Conservation (phyloP, 2,113 vertebrate genomes). For the Stomatorhinus ivindoensis region DNA sequence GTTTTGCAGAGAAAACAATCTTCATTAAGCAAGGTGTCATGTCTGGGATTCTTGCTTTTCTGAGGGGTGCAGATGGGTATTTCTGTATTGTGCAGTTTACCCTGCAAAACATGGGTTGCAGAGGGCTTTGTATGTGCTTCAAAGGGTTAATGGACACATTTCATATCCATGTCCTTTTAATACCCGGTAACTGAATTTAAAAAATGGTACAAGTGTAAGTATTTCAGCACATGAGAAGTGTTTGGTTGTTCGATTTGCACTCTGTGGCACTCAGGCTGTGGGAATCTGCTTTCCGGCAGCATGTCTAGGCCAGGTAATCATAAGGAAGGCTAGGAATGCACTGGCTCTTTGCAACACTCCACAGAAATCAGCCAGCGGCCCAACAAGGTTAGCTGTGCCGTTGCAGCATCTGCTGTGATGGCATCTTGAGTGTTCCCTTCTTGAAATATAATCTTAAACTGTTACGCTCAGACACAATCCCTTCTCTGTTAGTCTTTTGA, state of each 20-base stretch:
- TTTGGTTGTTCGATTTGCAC: neutral
- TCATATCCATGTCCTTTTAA: constrained; percentile 4
- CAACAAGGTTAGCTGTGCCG: neutral
- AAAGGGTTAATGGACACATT: constrained; percentile 59
- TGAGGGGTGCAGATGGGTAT: constrained; percentile 39
- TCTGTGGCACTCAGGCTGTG: constrained; percentile 18
- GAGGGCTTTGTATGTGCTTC: constrained; percentile 51
- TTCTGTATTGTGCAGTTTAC: constrained; percentile 20
- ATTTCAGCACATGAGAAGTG: neutral
- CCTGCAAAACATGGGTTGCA: constrained; percentile 53
- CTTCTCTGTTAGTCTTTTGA: neutral
- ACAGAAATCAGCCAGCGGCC: neutral
- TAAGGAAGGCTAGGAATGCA: constrained; percentile 8
- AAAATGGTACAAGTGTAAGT: constrained; percentile 7
- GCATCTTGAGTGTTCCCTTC: neutral
- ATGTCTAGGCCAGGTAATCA: neutral
- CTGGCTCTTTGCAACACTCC: neutral
- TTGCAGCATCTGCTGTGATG: neutral
- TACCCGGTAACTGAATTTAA: neutral
- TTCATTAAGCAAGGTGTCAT: neutral
- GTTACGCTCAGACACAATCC: neutral
- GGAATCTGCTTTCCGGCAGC: constrained; percentile 5
- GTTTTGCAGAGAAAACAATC: neutral
- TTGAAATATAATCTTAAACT: neutral
- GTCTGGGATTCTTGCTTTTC: neutral